Percentiles rank a stretch among this genome's conserved stretches.
phyloP scores from a whole-genome alignment of 2,888 invertebrate genomes.

The Caenorhabditis sinica region DNA sequence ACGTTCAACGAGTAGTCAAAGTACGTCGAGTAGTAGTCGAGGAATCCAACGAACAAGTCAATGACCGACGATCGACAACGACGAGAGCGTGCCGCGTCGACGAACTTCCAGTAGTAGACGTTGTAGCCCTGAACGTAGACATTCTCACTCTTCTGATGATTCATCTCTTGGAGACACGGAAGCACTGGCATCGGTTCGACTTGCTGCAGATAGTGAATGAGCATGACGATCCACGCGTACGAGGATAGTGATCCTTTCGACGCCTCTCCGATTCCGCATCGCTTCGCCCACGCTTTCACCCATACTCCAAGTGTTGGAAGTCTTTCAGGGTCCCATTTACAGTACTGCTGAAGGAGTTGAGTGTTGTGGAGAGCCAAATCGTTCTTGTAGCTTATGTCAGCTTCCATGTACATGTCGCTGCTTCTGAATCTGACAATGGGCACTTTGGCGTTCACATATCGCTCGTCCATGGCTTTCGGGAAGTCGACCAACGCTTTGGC shows the following conservation, averaged over 20 bases:
- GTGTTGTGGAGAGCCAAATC: conserved; percentile 86
- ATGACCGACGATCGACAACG: conserved; percentile 58
- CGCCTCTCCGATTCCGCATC: conserved; percentile 85
- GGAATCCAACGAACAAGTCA: conserved; percentile 77
- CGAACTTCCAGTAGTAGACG: conserved; percentile 72
- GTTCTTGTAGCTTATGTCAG: conserved; percentile 86
- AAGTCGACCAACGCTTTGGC: conserved; percentile 73
- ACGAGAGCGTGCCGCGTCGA: conserved; percentile 55
- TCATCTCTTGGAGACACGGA: conserved; percentile 87
- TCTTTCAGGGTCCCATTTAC: conserved; percentile 84
- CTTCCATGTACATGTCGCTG: conserved; percentile 74
- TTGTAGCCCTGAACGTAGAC: conserved; percentile 70
- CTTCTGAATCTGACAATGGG: conserved; percentile 87
- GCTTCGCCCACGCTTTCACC: conserved; percentile 73
- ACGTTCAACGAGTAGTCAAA: conserved; percentile 66
- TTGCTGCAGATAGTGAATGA: conserved; percentile 86
- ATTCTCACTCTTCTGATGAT: conserved; percentile 50
- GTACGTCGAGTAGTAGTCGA: conserved; percentile 86
- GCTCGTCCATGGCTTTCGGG: conserved; percentile 69
- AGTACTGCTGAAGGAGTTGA: conserved; percentile 85
- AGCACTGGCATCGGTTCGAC: conserved; percentile 85
- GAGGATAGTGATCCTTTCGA: conserved; percentile 87
- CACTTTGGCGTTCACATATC: conserved; percentile 86
- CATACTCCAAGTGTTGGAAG: conserved; percentile 83
- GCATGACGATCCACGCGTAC: conserved; percentile 87